Evolutionary conservation across 2,888 invertebrate species (phyloP), one percentile per base, ranked within the genome.

Genomic region (Mechanitis messenoides): DNA sequence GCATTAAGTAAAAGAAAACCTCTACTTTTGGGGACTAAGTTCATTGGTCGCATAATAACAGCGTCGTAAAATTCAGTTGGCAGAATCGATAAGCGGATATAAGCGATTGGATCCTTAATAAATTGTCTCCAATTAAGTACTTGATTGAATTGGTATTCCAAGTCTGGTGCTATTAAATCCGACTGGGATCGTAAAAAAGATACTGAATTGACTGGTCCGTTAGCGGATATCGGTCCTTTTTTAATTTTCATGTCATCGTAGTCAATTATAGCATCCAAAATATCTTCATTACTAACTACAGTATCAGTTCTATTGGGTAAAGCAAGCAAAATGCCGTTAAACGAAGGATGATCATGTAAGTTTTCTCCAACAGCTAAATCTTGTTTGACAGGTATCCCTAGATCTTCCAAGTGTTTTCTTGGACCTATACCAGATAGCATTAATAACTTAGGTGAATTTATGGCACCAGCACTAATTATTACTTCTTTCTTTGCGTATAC

Each of bases 21-120:
- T 70, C 92, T 84, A 68, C 94, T 94, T 68, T 87, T 86, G 0
- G 94, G 94, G 5, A 85, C 82, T 53, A 94, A 71, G 33, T 93
- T 81, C 72, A 92, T 91, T 0, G 93, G 90, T 61, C 92, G 84
- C 0, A 92, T 81, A 62, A 89, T 80, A 3, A 94, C 76, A 0
- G 91, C 91, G 65, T 92, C 85, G 72, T 93, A 94, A 72, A 91
- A 94, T 0, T 91, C 72, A 2, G 92, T 76, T 0, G 94, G 93
- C 31, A 83, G 78, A 42, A 89, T 82, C 2, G 78, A 71, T 0
- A 85, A 73, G 42, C 80, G 77, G 0, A 75, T 73, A 12, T 78
- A 85, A 55, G 73, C 84, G 55, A 69, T 80, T 0, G 93, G 93
- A 66, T 92, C 91, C 0, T 74, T 72, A 0, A 91, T 71, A 60